Evolutionary conservation across 2,888 invertebrate genomes (phyloP).

Genomic region (Leptothorax acervorum): DNA sequence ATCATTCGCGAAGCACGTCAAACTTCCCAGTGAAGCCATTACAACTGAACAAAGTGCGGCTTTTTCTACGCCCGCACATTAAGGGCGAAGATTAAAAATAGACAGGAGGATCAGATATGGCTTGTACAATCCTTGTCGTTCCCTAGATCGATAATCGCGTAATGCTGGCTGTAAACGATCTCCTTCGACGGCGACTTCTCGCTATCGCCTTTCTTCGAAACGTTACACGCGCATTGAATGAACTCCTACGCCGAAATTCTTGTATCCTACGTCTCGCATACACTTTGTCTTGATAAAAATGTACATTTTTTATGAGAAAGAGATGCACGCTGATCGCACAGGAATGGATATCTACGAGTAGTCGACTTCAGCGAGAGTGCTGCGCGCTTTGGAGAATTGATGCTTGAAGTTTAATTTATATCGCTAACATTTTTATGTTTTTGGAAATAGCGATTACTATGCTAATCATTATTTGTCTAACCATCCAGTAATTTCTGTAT

Average conservation of each 20-base stretch:
- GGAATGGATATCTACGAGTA: neutral
- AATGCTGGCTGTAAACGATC: neutral
- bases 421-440: neutral
- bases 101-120: neutral
- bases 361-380: neutral
- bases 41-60: neutral
- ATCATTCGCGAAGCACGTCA: neutral
- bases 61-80: neutral
- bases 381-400: neutral
- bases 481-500: neutral
- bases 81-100: neutral
- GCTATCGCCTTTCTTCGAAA: neutral
- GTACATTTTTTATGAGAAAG: neutral
- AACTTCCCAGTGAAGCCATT: neutral
- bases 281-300: neutral
- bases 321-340: neutral
- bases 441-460: neutral
- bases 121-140: neutral
- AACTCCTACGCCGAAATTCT: constrained; percentile 15
- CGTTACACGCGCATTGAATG: neutral
- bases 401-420: neutral
- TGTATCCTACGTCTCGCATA: neutral
- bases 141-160: neutral
- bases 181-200: neutral
- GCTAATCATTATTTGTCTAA: neutral